Base-by-base conservation (phyloP, 2,797 vertebrate genomes). In the Chloroceryle amazona region DNA sequence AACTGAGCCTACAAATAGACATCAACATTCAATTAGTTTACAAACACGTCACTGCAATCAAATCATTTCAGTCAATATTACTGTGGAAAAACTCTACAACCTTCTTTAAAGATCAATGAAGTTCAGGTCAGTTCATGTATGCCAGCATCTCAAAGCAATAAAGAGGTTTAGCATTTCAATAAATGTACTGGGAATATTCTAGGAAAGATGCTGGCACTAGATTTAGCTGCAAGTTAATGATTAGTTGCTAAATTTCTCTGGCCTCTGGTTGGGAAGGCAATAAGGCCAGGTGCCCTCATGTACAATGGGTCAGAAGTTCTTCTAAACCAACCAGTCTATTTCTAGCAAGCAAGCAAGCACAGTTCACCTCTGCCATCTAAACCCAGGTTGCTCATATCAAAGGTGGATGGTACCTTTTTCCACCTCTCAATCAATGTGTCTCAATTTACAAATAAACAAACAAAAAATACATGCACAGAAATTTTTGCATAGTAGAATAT, bases 1-100 rank as follows among this genome's bases (percentile, higher is more conserved):
- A 97, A 57, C 95, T 97, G 75, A 99, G 94, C 95, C 99, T 99
- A 71, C 42, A 92, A 92, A 74, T 2, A 82, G 41, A 86, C 52
- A 78, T 18, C 31, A 60, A 42, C 33, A 62, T 10, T 13, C 33
- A 19, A 52, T 63, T 49, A 72, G 68, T 3, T 66, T 22, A 62
- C 60, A 58, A 35, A 93, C 61, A 26, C 33, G 17, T 22, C 14
- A 52, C 28, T 47, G 25, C 41, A 37, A 25, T 31, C 54, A 47
- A 58, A 67, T 49, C 26, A 8, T 20, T 28, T 25, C n/a, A 52
- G 41, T 51, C 41, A 41, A 28, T 16, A 41, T 42, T 37, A 29
- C 15, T 42, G 26, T 9, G 37, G 55, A 29, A 83, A 71, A 41
- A 16, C 19, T 9, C 25, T 4, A 49, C 29, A 49, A 18, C 17